Evolutionary conservation across 2,797 vertebrate genomes (phyloP).

Genomic region (Cynodonichthys magdalenae): DNA sequence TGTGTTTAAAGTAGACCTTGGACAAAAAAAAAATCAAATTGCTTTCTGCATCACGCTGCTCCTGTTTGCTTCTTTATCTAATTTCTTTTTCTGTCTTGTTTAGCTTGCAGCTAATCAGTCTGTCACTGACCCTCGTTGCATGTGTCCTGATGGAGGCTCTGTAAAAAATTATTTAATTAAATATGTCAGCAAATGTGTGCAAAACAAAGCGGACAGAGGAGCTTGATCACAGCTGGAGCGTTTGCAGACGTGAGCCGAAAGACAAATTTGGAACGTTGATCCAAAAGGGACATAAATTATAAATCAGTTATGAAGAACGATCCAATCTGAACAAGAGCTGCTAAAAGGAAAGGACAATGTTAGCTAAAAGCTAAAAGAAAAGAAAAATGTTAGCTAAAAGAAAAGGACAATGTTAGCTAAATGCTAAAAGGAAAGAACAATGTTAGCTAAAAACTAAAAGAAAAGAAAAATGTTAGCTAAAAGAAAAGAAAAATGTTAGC

Average conservation of each 20-base stretch:
- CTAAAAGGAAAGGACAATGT: no score
- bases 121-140: conserved; percentile 2
- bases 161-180: conserved; percentile 10
- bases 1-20: conserved; percentile 49
- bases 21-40: conserved; percentile 38
- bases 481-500: no score
- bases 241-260: conserved; percentile 20
- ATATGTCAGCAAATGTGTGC: conserved; percentile 28
- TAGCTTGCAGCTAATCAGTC: conserved; percentile 1
- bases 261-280: conserved; percentile 5
- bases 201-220: not conserved
- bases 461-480: no score
- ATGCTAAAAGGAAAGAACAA: no score
- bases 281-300: conserved; percentile 14
- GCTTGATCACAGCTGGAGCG: conserved; percentile 35
- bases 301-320: not conserved
- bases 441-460: no score
- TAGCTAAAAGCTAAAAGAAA: no score
- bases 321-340: no score
- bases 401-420: no score
- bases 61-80: conserved; percentile 16
- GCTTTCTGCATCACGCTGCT: conserved; percentile 9
- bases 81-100: not conserved
- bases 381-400: no score
- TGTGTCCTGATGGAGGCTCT: conserved; percentile 5